Base-by-base conservation (phyloP, 1,140 invertebrate species). In the Procambarus clarkii region DNA sequence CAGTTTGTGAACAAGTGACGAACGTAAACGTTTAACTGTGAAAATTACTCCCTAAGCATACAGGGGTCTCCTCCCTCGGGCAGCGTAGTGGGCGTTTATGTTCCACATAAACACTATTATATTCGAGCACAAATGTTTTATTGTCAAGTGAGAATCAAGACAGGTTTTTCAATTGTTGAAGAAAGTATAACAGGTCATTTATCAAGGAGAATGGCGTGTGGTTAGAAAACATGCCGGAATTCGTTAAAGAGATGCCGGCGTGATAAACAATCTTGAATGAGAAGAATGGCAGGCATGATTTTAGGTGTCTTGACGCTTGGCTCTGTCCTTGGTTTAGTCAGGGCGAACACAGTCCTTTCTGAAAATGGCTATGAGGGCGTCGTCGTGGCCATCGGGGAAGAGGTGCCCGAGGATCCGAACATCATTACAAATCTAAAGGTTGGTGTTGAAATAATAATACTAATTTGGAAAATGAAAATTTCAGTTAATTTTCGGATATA, bases 321-420 rank as follows among this genome's bases (percentile, higher is more conserved):
- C 44, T 48, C 60, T n/a, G 46, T 71, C 58, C 24, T 85, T n/a
- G 82, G 24, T 64, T 85, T 85, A 64, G 69, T 60, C 13, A 85
- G 18, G 44, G 60, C 54, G 21, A 60, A 82, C 45, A 91, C 93
- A 15, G 86, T 80, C 7, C n/a, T 93, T 15, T 80, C 91, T 8
- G 90, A 92, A 50, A 92, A 93, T 88, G 93, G 93, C 18, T 94
- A 94, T 74, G 86, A 92, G 71, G 93, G 92, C 58, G 91, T 94
- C 21, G 83, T 93, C n/a, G 92, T 94, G 0, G 93, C 93, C 60
- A 93, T 94, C 60, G 86, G 91, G 69, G 80, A 91, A 21, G 82
- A 74, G 21, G 92, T 94, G 5, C 91, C 87, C 2, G 93, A 93
- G 69, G 82, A 93, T 60, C 8, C 58, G n/a, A 50, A 71, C 45